Conservation (phyloP, 2,888 invertebrate species). For the Brassicogethes aeneus region DNA sequence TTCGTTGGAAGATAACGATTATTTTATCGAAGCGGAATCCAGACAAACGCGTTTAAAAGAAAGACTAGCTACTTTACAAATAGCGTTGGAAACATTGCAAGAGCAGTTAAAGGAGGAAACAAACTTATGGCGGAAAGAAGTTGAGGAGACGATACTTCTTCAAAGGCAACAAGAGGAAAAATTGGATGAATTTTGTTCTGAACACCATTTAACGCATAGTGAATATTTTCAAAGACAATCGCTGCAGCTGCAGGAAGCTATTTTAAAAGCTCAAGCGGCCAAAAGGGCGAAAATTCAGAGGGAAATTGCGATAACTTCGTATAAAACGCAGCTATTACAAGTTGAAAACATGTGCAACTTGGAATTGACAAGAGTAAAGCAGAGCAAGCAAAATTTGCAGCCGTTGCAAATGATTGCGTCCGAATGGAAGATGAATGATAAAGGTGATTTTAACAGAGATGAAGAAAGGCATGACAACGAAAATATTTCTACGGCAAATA, state of each 20-base stretch:
- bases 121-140: slow-evolving; percentile 15
- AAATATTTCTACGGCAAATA: neutral
- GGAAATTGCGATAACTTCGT: slow-evolving; percentile 12
- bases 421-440: slow-evolving; percentile 18
- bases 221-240: too few relatives aligned
- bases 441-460: too few relatives aligned
- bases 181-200: slow-evolving; percentile 4
- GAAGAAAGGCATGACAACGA: neutral
- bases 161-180: slow-evolving; percentile 12
- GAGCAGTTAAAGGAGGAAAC: slow-evolving; percentile 13
- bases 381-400: slow-evolving; percentile 16
- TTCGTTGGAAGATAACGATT: too few relatives aligned
- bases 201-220: neutral
- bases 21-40: too few relatives aligned
- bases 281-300: slow-evolving; percentile 11
- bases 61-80: neutral
- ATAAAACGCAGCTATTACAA: slow-evolving; percentile 16
- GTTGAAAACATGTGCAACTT: slow-evolving; percentile 18
- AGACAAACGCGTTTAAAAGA: neutral
- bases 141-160: slow-evolving; percentile 16
- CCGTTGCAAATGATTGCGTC: slow-evolving; percentile 18
- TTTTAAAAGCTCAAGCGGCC: slow-evolving; percentile 4
- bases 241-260: slow-evolving; percentile 1
- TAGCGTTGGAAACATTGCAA: slow-evolving; percentile 12
- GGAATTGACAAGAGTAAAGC: slow-evolving; percentile 18